Percentiles rank a stretch among this genome's conserved stretches.
Evolutionary conservation across 2,888 invertebrate genomes (phyloP).

Genomic region (Druceiella hillmani): DNA sequence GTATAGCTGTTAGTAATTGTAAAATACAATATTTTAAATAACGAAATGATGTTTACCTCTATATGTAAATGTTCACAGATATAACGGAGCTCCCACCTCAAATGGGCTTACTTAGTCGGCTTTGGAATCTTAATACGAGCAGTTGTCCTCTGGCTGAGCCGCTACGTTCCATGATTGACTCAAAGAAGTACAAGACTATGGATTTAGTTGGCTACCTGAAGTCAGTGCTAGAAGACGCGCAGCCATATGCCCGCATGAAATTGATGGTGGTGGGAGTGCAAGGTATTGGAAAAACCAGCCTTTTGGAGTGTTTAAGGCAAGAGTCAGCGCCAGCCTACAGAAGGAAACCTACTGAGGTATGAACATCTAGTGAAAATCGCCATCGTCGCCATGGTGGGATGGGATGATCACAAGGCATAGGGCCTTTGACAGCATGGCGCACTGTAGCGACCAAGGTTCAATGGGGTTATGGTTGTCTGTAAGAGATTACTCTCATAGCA

Average conservation of each 20-base stretch:
- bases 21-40: no score
- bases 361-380: constrained; percentile 13
- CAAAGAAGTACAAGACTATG: constrained; percentile 92
- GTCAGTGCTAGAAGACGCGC: constrained; percentile 78
- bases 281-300: constrained; percentile 81
- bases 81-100: constrained; percentile 88
- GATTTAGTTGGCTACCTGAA: constrained; percentile 91
- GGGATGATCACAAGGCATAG: no score
- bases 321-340: constrained; percentile 73
- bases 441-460: no score
- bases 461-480: no score
- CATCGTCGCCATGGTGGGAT: constrained; percentile 26
- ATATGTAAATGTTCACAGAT: constrained; percentile 43
- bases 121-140: constrained; percentile 93
- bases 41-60: no score
- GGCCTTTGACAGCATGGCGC: no score
- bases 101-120: constrained; percentile 87
- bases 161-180: constrained; percentile 82
- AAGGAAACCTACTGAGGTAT: constrained; percentile 63
- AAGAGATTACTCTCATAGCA: no score
- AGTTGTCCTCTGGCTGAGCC: constrained; percentile 88
- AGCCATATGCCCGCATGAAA: constrained; percentile 92
- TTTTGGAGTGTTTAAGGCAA: constrained; percentile 81
- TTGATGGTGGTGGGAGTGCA: constrained; percentile 94
- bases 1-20: no score